Evolutionary conservation across 2,797 vertebrate genomes (phyloP), one percentile per base, ranked within the genome.

Genomic region (Catharus ustulatus): DNA sequence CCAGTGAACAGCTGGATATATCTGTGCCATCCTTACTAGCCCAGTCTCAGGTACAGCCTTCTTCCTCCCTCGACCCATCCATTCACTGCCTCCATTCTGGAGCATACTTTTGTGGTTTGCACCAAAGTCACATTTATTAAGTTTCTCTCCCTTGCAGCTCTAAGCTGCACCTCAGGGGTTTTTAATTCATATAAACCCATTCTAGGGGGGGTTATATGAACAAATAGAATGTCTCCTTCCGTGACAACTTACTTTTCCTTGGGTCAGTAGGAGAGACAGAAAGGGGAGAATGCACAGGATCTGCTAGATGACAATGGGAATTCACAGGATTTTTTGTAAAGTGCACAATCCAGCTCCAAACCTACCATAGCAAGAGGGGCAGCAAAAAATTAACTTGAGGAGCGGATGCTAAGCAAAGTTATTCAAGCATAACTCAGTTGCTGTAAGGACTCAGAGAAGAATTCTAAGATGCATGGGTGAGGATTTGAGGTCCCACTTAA

Each of bases 361-460:
- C 36, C 19, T 54, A 13, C 59, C 46, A 5, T 1, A 67, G 40
- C 0, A 0, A 66, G 43, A 78, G 17, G 24, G 24, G 27, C 30
- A 81, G 49, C 61, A 84, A 80, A 84, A 80, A 83, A 61, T 86
- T 49, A 61, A 57, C 49, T 21, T 61, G 40, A 13, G 30, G 15
- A 74, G 34, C 43, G 14, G 51, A 46, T 26, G 20, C 42, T 67
- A 26, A 61, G 46, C 29, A 57, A 71, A 89, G 46, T 57, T 66
- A 29, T 55, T 7, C 5, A 51, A 83, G 34, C 34, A 18, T 5
- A 62, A 54, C 18, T 82, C 18, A 59, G 0, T 24, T 62, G 29
- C 63, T 89, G 29, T 51, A 29, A 69, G 29, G 38, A 18, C 59
- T 68, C 20, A 12, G 40, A 55, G 43, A 18, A 66, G 73, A 59